phyloP scores from a whole-genome alignment of 2,797 vertebrate species.

The Enteromius anoplus region DNA sequence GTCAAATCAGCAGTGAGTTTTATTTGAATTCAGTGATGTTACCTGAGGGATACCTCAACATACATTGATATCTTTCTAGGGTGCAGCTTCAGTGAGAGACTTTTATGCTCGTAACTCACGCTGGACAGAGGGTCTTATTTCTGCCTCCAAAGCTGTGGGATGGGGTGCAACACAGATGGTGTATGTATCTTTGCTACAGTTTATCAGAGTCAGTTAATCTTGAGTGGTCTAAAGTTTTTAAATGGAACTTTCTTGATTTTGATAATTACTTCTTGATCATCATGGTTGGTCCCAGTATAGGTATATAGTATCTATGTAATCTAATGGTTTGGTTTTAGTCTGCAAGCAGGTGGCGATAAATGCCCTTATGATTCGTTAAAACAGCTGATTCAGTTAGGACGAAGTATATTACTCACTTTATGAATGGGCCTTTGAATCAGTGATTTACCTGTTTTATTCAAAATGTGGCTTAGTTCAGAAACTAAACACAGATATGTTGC shows the following conservation, averaged over 20 bases:
- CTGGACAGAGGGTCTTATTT: constrained; percentile 98
- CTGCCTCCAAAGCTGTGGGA: constrained; percentile 96
- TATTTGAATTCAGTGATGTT: not conserved
- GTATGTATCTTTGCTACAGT: constrained; percentile 77
- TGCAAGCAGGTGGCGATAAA: no score
- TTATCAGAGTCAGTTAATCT: not conserved
- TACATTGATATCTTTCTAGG: constrained; percentile 71
- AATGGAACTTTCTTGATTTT: not conserved
- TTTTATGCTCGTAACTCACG: constrained; percentile 97
- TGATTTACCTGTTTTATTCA: no score
- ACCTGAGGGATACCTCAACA: not conserved
- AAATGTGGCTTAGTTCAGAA: no score
- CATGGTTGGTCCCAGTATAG: no score
- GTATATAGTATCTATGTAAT: no score
- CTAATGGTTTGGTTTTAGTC: no score
- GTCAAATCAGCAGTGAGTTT: not conserved
- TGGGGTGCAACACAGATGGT: constrained; percentile 98
- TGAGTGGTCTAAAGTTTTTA: not conserved
- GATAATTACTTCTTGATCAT: not conserved
- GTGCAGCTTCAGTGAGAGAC: constrained; percentile 91
- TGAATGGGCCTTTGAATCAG: no score
- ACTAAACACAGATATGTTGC: no score
- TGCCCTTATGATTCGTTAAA: no score
- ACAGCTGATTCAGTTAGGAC: no score
- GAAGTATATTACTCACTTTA: no score